Percentiles rank a stretch among this genome's conserved stretches.
These are phyloP conservation scores for Eretmocerus hayati DNA, from an alignment of 2,888 invertebrate genomes.

Conservation along the genomic window DNA sequence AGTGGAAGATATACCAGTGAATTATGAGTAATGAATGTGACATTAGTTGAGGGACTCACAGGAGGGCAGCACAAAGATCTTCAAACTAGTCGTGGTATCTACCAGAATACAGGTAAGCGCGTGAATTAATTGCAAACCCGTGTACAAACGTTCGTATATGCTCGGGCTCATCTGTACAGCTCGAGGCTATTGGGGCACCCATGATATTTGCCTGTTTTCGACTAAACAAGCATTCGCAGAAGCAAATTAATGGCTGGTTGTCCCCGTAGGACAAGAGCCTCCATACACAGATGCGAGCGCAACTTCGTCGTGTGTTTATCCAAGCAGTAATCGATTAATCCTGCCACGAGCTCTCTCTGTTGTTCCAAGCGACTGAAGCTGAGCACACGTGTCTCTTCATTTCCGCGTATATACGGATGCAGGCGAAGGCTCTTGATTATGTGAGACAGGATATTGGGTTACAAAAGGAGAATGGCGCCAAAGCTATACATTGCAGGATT, in stretches of 20 bases:
- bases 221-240: slow-evolving; percentile 31
- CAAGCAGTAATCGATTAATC: slow-evolving; percentile 38
- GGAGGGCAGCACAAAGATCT: no score
- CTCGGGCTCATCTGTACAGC: slow-evolving; percentile 13
- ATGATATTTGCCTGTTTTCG: slow-evolving; percentile 38
- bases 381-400: no score
- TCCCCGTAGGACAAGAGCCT: slow-evolving; percentile 25
- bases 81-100: no score
- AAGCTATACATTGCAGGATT: no score
- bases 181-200: no score
- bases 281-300: slow-evolving; percentile 24
- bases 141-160: not conserved
- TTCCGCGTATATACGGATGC: no score
- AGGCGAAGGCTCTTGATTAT: not conserved
- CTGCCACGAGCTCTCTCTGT: not conserved
- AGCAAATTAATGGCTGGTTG: slow-evolving; percentile 39
- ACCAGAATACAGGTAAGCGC: not conserved
- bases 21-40: no score
- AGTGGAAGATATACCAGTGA: no score
- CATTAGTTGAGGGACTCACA: no score
- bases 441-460: no score
- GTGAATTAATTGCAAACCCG: not conserved
- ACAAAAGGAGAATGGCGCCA: no score
- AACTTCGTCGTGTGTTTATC: slow-evolving; percentile 34
- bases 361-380: not conserved